Percentiles rank a stretch among this genome's conserved stretches.
These are phyloP conservation scores for Hyposoter didymator DNA, from an alignment of 2,888 invertebrate genomes.

Conservation along the genomic window DNA sequence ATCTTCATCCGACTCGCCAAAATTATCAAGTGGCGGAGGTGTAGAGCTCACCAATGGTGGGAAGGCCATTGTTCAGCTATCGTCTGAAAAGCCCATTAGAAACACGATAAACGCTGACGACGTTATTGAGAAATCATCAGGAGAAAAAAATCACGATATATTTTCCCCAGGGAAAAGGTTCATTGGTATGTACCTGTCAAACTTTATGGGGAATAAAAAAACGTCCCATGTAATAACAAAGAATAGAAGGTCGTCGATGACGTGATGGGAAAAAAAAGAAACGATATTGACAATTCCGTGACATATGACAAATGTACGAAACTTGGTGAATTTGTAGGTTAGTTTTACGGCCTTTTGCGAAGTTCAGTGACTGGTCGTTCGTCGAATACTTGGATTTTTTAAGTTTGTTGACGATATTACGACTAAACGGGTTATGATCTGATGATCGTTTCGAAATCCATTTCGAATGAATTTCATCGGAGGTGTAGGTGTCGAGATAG, in stretches of 20 bases:
- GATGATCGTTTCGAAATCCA: slow-evolving; percentile 37
- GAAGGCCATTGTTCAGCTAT: slow-evolving; percentile 85
- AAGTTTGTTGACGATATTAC: not conserved
- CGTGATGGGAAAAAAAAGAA: not conserved
- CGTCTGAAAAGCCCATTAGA: slow-evolving; percentile 11
- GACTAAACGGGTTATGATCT: not conserved
- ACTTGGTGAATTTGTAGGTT: slow-evolving; percentile 41
- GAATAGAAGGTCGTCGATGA: slow-evolving; percentile 1
- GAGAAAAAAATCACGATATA: not conserved
- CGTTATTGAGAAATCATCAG: not conserved
- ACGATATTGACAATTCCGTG: not conserved
- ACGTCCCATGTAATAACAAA: not conserved
- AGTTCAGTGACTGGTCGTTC: not conserved
- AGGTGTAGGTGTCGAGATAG: slow-evolving; percentile 40
- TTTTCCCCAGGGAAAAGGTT: not conserved
- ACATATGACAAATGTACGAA: slow-evolving; percentile 15
- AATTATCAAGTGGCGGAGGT: slow-evolving; percentile 88
- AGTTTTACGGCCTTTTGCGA: slow-evolving; percentile 11
- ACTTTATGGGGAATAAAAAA: slow-evolving; percentile 7
- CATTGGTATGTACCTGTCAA: not conserved
- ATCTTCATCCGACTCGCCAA: slow-evolving; percentile 86
- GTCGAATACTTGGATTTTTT: not conserved
- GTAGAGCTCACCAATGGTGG: slow-evolving; percentile 89
- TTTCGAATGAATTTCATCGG: slow-evolving; percentile 15
- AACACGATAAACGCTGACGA: not conserved